These are phyloP conservation scores for Acanthosepion esculentum DNA, from an alignment of 2,888 invertebrate genomes.

Conservation along the genomic window DNA sequence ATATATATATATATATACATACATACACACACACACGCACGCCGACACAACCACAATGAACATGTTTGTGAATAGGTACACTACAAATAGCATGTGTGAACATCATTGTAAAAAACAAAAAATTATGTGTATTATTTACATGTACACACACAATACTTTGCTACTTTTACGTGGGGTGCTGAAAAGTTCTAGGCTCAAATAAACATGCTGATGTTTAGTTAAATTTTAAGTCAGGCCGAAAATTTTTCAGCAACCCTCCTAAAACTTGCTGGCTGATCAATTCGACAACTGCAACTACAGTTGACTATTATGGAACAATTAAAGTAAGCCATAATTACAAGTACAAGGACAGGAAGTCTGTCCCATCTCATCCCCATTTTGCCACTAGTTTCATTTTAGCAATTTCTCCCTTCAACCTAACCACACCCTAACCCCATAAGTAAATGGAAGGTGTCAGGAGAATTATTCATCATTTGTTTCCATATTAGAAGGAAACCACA, in stretches of 20 bases:
- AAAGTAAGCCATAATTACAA: background rate
- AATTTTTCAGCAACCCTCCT: too few species aligned
- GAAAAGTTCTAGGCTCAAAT: background rate
- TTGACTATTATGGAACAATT: background rate
- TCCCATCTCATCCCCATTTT: too few species aligned
- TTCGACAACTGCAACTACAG: background rate
- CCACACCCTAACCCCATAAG: background rate
- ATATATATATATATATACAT: background rate
- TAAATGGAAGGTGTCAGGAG: background rate
- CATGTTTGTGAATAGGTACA: background rate
- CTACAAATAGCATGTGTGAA: too few species aligned
- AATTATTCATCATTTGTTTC: background rate
- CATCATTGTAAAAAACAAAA: too few species aligned
- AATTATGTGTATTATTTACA: background rate
- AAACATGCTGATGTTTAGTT: background rate
- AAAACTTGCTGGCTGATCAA: background rate
- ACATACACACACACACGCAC: background rate
- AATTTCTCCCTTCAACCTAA: background rate
- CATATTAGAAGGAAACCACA: background rate
- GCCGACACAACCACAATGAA: background rate
- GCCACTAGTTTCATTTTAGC: background rate
- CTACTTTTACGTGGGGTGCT: background rate
- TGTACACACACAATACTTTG: background rate
- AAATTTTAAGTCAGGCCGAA: too few species aligned
- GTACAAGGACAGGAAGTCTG: background rate